A percentile compares a stretch with the other conserved stretches of the same genome.
These are phyloP conservation scores for Acleris cristana DNA, from an alignment of 2,888 invertebrate genomes.

Conservation along the genomic window DNA sequence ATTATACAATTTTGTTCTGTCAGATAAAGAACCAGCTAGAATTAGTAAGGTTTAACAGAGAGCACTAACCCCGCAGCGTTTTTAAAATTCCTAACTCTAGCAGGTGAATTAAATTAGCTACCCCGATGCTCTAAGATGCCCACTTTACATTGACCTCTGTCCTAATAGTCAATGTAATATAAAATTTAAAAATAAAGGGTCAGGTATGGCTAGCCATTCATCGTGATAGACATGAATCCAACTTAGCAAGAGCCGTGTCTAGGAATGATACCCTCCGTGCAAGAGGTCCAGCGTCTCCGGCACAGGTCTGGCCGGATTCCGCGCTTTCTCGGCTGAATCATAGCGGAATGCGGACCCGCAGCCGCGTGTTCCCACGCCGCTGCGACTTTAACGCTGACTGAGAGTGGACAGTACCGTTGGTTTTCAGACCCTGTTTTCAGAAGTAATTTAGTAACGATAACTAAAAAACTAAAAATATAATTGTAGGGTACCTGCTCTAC, in stretches of 20 bases:
- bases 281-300: conserved; percentile 8
- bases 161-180: background rate
- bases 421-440: background rate
- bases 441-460: too few species aligned
- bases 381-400: background rate
- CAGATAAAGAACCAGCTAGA: background rate
- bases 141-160: conserved; percentile 3
- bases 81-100: conserved; percentile 14
- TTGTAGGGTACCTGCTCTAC: too few species aligned
- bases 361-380: conserved; percentile 27
- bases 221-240: background rate
- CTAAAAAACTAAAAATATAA: too few species aligned
- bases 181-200: background rate
- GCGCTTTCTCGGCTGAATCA: conserved; percentile 36
- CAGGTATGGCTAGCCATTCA: background rate
- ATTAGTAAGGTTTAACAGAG: background rate
- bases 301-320: conserved; percentile 22
- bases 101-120: conserved; percentile 23
- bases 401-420: background rate
- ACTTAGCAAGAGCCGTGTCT: too few species aligned
- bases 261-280: too few species aligned
- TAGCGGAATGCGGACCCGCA: conserved; percentile 32
- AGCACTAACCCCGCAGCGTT: conserved; percentile 2
- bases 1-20: too few species aligned
- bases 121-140: background rate